Percentiles rank a stretch among this genome's conserved stretches.
phyloP scores from a whole-genome alignment of 2,888 invertebrate genomes.

The Ichneumon xanthorius region DNA sequence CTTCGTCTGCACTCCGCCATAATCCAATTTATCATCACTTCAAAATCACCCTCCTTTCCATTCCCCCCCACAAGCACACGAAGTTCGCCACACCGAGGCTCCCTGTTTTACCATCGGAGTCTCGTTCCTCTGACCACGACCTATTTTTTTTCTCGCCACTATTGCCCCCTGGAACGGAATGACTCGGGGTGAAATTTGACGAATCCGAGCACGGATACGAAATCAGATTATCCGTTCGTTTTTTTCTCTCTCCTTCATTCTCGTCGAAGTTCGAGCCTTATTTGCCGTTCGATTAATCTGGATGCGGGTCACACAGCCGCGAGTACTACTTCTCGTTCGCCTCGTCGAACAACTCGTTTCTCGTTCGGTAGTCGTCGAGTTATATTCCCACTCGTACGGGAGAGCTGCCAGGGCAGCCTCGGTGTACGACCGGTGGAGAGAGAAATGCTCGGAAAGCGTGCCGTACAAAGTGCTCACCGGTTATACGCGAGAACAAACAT shows the following conservation, averaged over 20 bases:
- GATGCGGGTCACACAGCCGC: constrained; percentile 12
- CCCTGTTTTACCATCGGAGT: neutral
- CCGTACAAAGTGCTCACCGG: constrained; percentile 70
- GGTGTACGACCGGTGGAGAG: constrained; percentile 50
- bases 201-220: neutral
- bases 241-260: neutral
- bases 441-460: constrained; percentile 71
- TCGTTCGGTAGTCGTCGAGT: constrained; percentile 36
- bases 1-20: no score
- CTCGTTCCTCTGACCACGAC: neutral
- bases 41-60: no score
- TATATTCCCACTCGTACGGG: constrained; percentile 50
- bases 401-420: neutral
- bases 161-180: no score
- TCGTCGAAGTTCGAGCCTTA: constrained; percentile 4
- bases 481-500: constrained; percentile 74
- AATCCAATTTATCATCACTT: no score
- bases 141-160: no score
- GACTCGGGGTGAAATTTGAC: neutral
- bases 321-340: neutral
- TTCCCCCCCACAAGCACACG: no score
- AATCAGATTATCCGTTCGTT: constrained; percentile 26
- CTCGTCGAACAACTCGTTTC: constrained; percentile 15
- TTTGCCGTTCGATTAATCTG: constrained; percentile 26
- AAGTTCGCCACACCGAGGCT: neutral